Evolutionary conservation across 2,113 vertebrate species (phyloP), one percentile per base, ranked within the genome.

Genomic region (Ahaetulla prasina): DNA sequence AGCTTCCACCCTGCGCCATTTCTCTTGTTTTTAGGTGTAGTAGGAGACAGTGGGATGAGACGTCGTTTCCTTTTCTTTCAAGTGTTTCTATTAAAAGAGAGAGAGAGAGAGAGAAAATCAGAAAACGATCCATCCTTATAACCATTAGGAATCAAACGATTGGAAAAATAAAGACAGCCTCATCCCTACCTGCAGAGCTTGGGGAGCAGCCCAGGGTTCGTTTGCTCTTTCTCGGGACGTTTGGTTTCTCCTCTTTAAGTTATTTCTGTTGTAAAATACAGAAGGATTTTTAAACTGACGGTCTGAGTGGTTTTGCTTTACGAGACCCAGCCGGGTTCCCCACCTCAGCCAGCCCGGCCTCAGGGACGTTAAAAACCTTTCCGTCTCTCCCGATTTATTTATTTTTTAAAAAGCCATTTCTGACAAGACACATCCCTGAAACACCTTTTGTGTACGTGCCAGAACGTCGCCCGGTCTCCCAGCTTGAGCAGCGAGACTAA

Each of bases 71-170:
- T 57, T 47, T 10, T 4, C 25, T 87, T 85, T 60, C 95, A 95
- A 94, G 93, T 94, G 89, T 96, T 97, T 96, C 95, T 90, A 89
- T 94, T 35, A 63, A 63, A 47, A 45, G 3, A 45, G 43, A 60
- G 1, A 60, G 9, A 50, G 49, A 50, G 49, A 50, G 55, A n/a
- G 35, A 93, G 86, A 95, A 95, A 93, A 35, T 35, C 94, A 92
- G 35, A 27, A 57, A 94, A 94, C 2, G 45, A 50, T 94, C 89
- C 96, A 2, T 45, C 92, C 80, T 94, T 97, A 96, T 96, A 97
- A 39, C 93, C 95, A 96, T 97, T 95, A 54, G 96, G 95, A 96
- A 96, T 96, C 92, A 90, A 96, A 88, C 93, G 86, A 94, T 92
- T 90, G 49, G 93, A 23, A 74, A 68, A 25, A 74, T 0, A 0